Evolutionary conservation across 2,888 invertebrate genomes (phyloP), one percentile per base, ranked within the genome.

Genomic region (Dorcus parallelipipedus): DNA sequence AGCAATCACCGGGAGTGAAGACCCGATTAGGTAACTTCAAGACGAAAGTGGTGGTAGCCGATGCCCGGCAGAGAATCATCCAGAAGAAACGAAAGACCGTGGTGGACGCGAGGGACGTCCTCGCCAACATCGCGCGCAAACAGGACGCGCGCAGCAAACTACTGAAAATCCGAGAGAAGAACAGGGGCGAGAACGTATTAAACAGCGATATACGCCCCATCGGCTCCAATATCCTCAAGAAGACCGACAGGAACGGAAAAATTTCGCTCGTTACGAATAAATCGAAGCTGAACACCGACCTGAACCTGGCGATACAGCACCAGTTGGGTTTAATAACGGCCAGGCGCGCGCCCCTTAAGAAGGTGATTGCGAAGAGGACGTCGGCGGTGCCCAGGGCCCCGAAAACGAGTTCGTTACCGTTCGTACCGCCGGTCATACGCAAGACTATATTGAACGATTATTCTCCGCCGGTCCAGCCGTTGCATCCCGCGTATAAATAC

Each of bases 61-160:
- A 93, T 81, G 93, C 91, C 14, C 83, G 93, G 50, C 84, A 89
- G 65, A 90, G 88, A 77, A 89, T 93, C 42, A 87, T 91, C 64
- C 86, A 87, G 49, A 91, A 90, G 70, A 91, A 91, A 72, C 83
- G 91, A 50, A 84, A 83, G 49, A 87, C 87, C 70, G 86, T 93
- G 40, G 83, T 83, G 0, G 93, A 93, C 81, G 93, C 93, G 1
- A 81, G 93, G 59, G 93, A 93, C 66, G 89, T 90, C 69, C 79
- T 93, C 52, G 86, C 86, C 3, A 86, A 90, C 76, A 85, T 89
- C 67, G 89, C 90, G 0, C 88, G 89, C 71, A 83, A 80, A 8
- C 86, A 85, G 61, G 93, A 92, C 80, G 91, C 91, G 6, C 82
- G 92, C 47, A 78, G 86, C 51, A 87, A 89, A 73, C 75, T 93